These are phyloP conservation scores for Hippolais icterina DNA, from an alignment of 2,113 vertebrate species.

Conservation along the genomic window DNA sequence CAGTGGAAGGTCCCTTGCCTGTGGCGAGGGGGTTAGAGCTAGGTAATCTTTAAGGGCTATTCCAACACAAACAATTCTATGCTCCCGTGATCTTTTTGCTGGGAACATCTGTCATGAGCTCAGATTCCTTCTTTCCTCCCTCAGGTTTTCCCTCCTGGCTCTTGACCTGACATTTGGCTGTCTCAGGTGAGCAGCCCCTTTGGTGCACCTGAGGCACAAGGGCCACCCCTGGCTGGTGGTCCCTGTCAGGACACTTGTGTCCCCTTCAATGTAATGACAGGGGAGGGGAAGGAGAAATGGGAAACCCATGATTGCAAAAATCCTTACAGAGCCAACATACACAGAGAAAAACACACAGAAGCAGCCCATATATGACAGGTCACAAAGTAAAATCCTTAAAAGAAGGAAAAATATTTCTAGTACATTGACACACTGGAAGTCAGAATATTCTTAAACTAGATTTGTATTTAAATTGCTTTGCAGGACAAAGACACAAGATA, in stretches of 20 bases:
- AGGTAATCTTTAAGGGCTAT: not conserved
- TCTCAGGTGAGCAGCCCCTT: not conserved
- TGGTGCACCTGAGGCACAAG: rapidly evolving
- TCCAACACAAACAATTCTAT: not conserved
- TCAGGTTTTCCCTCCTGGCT: not conserved
- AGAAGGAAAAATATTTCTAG: not conserved
- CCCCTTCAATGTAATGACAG: not conserved
- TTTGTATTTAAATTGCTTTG: not conserved
- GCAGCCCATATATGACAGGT: not conserved
- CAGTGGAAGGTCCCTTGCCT: not conserved
- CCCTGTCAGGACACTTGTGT: not conserved
- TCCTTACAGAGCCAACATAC: not conserved
- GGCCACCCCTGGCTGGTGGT: not conserved
- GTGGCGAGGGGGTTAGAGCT: not conserved
- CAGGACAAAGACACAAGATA: not conserved
- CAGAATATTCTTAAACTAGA: not conserved
- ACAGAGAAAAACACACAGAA: not conserved
- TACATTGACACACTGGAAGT: not conserved
- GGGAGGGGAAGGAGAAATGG: not conserved
- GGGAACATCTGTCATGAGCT: not conserved
- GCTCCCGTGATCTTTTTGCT: not conserved
- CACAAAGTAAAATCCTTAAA: not conserved
- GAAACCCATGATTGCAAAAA: not conserved
- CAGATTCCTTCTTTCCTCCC: not conserved
- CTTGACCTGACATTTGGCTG: not conserved